These are phyloP conservation scores for Tenthredo distinguenda DNA, from an alignment of 2,888 invertebrate species.

Conservation along the genomic window DNA sequence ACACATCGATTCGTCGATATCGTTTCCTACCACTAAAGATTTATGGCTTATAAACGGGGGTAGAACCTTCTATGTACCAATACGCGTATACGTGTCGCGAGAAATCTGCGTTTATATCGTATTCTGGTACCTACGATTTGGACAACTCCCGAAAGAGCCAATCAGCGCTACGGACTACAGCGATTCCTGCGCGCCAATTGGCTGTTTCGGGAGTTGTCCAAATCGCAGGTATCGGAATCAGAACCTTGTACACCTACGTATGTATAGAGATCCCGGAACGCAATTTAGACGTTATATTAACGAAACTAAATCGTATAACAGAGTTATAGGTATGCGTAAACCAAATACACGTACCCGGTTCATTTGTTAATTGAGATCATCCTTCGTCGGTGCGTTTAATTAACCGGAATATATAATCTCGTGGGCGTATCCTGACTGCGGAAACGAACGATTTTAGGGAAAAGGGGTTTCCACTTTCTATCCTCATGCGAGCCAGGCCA, in stretches of 20 bases:
- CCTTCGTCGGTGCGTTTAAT: slow-evolving; percentile 9
- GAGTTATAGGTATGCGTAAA: not conserved
- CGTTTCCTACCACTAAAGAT: slow-evolving; percentile 43
- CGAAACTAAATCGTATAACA: not conserved
- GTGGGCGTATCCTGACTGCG: slow-evolving; percentile 5
- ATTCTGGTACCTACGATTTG: too few species aligned
- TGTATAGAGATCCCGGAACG: not conserved
- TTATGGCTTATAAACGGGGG: slow-evolving; percentile 14
- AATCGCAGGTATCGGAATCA: too few species aligned
- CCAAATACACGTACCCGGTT: not conserved
- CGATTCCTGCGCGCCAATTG: too few species aligned
- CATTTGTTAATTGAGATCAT: slow-evolving; percentile 21
- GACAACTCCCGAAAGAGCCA: too few species aligned
- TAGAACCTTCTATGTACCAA: not conserved
- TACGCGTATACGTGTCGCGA: not conserved
- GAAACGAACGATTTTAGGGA: not conserved
- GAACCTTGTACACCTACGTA: too few species aligned
- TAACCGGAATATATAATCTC: slow-evolving; percentile 19
- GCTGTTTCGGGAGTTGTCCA: too few species aligned
- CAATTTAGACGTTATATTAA: not conserved
- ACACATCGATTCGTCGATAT: slow-evolving; percentile 37
- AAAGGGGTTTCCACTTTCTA: slow-evolving; percentile 15
- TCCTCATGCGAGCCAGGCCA: not conserved
- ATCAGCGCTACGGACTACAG: too few species aligned
- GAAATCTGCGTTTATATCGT: not conserved